These are phyloP conservation scores for Mus caroli DNA, from an alignment of 2,797 vertebrate genomes.

Conservation along the genomic window DNA sequence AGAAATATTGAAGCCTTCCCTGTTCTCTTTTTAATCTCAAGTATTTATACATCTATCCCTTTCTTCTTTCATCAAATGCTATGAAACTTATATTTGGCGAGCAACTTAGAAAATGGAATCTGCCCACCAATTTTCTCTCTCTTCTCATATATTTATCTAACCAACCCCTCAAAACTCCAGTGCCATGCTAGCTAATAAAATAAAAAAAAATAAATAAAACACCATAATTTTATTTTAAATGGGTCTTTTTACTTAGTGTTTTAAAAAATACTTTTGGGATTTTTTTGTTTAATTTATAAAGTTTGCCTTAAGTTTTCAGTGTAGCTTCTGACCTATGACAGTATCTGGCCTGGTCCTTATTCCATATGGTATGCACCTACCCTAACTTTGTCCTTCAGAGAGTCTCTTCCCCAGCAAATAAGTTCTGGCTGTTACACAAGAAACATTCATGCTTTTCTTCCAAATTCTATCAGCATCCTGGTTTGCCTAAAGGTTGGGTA, in stretches of 20 bases:
- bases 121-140: background rate
- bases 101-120: constrained; percentile 7
- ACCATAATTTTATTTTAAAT: constrained; percentile 12
- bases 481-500: background rate
- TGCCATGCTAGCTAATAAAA: background rate
- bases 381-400: background rate
- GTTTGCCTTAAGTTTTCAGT: background rate
- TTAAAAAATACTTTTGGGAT: background rate
- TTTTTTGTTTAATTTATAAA: background rate
- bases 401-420: background rate
- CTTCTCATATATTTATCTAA: background rate
- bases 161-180: background rate
- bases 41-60: background rate
- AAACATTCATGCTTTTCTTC: background rate
- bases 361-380: background rate
- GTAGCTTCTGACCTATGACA: background rate
- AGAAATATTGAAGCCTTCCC: background rate
- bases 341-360: background rate
- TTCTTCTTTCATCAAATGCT: background rate
- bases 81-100: background rate
- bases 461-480: background rate
- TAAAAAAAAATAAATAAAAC: background rate
- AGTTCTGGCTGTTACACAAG: background rate
- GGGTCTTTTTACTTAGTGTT: background rate
- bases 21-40: background rate